Base-by-base conservation (phyloP, 2,113 vertebrate species). In the Oriolus oriolus region DNA sequence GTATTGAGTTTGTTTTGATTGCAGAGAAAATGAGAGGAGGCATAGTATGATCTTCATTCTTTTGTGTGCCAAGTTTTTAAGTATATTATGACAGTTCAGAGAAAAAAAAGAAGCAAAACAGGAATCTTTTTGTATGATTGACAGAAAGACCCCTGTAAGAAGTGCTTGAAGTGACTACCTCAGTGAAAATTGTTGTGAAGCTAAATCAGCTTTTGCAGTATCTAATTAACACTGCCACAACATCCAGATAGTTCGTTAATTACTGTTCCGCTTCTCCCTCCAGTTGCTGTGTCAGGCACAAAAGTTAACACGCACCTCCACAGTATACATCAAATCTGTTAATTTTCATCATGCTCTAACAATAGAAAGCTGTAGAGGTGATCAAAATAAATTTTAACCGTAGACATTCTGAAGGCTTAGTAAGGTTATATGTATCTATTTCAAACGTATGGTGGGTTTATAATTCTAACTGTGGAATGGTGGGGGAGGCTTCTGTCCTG, bases 221-320 rank as follows among this genome's bases (percentile, higher is more conserved):
- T 33, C 71, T 87, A 96, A 93, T 97, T 97, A 91, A 69, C 93
- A 71, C 81, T 71, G 90, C 69, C 35, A 75, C 53, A 95, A 61
- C 50, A 82, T 91, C 76, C 92, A 85, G 45, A 45, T 95, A 96
- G 82, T 94, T 94, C 81, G n/a, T 95, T 96, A 97, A 97, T 84
- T 97, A 87, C 57, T 6, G 0, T 79, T 84, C 64, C 80, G 41
- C 69, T 79, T 93, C 39, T 95, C 13, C 57, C 66, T 84, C 63
- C 64, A 93, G 60, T 94, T 90, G n/a, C 80, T 82, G n/a, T 76
- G 69, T 94, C 74, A 96, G 86, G 73, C 60, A 90, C 52, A 84
- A 54, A 95, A 64, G 76, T 81, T 97, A 45, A 77, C 50, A 23
- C 56, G 66, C 8, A 79, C 50, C 39, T 88, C 56, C 28, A 44